Evolutionary conservation across 2,888 invertebrate species (phyloP), one percentile per base, ranked within the genome.

Genomic region (Xiphydria camelus): DNA sequence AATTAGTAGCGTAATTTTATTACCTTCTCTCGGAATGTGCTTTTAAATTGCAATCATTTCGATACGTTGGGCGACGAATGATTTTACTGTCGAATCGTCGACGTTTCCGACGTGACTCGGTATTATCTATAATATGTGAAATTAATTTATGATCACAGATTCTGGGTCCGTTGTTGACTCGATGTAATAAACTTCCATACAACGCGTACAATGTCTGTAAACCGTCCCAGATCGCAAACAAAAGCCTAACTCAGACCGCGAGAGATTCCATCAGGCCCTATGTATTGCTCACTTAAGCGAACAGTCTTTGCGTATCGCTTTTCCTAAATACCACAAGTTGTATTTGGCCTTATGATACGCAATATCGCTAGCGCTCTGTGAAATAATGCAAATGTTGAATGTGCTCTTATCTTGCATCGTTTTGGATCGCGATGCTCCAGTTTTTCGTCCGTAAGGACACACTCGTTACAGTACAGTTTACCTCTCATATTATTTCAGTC

Each of bases 181-280:
- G 40, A 39, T 57, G 45, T 47, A 55, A 56, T 42, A 53, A n/a
- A n/a, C n/a, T n/a, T n/a, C n/a, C n/a, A n/a, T n/a, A n/a, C n/a
- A n/a, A n/a, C n/a, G n/a, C n/a, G n/a, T n/a, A n/a, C n/a, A n/a
- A n/a, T n/a, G n/a, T n/a, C n/a, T 51, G 51, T 52, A 55, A 49
- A 54, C 42, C 42, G 6, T 37, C 29, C 52, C 61, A 64, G 62
- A 67, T 68, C 65, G 68, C 61, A 53, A 64, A 51, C 54, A 51
- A 61, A 66, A 64, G 59, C 64, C 58, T 62, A 61, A 55, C 47
- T 51, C 55, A 55, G 66, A 62, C 68, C 62, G 62, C 62, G 62
- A 69, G 59, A 57, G 62, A 63, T 58, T 61, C 47, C 55, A 58
- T 34, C 41, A 56, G 47, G 54, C 55, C 58, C 54, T 41, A 53